These are phyloP conservation scores for Adelphocoris suturalis DNA, from an alignment of 2,888 invertebrate species.

Conservation along the genomic window DNA sequence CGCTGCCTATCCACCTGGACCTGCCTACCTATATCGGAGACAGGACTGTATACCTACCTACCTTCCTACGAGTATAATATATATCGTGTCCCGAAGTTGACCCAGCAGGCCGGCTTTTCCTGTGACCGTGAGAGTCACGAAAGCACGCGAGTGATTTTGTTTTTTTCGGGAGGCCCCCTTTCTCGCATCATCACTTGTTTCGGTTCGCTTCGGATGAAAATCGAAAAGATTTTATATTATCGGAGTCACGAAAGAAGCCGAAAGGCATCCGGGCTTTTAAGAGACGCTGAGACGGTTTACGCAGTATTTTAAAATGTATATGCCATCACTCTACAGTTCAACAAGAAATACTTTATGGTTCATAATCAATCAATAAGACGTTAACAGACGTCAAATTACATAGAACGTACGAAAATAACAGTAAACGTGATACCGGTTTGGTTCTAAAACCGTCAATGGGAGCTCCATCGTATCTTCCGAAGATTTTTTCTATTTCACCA, in stretches of 20 bases:
- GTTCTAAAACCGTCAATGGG: no score
- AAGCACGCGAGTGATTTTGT: conserved; percentile 4
- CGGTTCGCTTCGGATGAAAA: conserved; percentile 15
- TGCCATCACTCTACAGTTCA: no score
- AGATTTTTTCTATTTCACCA: no score
- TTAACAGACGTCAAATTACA: no score
- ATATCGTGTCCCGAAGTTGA: conserved; percentile 3
- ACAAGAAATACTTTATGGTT: no score
- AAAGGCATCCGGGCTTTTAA: no score
- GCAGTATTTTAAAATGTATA: no score
- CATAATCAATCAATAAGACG: no score
- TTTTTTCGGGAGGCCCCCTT: background rate
- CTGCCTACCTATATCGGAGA: background rate
- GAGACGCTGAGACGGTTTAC: no score
- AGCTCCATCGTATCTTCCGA: no score
- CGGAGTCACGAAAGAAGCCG: background rate
- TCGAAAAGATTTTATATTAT: background rate
- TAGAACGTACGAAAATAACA: no score
- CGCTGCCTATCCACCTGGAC: background rate
- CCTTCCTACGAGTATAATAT: background rate
- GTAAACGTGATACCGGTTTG: no score
- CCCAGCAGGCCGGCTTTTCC: background rate
- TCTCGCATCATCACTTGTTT: background rate
- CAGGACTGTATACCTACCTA: background rate
- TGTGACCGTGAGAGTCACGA: background rate